Evolutionary conservation across 2,888 invertebrate species (phyloP).

Genomic region (Phortica magna): DNA sequence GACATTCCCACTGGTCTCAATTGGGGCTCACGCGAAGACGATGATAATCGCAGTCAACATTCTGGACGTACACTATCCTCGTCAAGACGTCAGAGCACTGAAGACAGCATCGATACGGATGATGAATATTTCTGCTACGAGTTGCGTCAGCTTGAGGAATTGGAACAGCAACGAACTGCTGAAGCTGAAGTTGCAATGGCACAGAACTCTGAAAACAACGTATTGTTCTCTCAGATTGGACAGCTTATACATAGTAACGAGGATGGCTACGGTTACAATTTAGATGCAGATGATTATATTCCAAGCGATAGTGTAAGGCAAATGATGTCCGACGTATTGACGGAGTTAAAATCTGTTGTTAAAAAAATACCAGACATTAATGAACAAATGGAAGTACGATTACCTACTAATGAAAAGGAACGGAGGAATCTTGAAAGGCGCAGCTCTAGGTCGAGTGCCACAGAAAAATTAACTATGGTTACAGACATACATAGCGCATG

Average conservation of each 20-base stretch:
- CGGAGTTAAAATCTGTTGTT: slow-evolving; percentile 87
- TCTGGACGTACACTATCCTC: slow-evolving; percentile 93
- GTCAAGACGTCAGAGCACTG: slow-evolving; percentile 92
- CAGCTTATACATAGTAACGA: slow-evolving; percentile 82
- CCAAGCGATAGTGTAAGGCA: slow-evolving; percentile 86
- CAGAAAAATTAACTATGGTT: slow-evolving; percentile 66
- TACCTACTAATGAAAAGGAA: not conserved
- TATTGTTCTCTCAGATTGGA: slow-evolving; percentile 73
- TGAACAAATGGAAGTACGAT: slow-evolving; percentile 34
- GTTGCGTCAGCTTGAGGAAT: slow-evolving; percentile 89
- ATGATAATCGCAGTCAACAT: slow-evolving; percentile 91
- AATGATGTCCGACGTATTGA: slow-evolving; percentile 88
- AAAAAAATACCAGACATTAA: slow-evolving; percentile 61
- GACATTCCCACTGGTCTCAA: slow-evolving; percentile 82
- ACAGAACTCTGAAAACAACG: slow-evolving; percentile 43
- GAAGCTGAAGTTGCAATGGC: slow-evolving; percentile 35
- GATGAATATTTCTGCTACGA: slow-evolving; percentile 97
- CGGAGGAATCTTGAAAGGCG: not conserved
- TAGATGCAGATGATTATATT: slow-evolving; percentile 76
- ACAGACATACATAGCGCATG: slow-evolving; percentile 75
- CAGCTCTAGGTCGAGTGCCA: slow-evolving; percentile 3
- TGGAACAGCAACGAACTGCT: slow-evolving; percentile 84
- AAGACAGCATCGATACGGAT: slow-evolving; percentile 95
- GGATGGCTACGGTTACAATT: slow-evolving; percentile 66
- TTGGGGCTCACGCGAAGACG: slow-evolving; percentile 82